Base-by-base conservation (phyloP, 92 coral and sea anemone genomes). In the Plumapathes pennacea region DNA sequence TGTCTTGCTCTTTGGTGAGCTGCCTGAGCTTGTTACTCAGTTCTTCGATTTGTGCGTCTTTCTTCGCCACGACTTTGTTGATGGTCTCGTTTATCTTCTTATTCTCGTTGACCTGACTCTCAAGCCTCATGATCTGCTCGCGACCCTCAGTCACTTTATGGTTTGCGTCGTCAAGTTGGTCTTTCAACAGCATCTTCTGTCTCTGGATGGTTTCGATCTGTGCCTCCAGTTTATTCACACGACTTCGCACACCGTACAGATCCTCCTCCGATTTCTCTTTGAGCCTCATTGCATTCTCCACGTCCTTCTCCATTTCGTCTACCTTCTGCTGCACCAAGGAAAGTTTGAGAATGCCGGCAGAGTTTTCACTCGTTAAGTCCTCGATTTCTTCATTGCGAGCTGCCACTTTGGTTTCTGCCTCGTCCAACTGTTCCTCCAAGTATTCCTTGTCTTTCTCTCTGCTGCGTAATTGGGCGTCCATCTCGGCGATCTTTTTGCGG, bases 381-480 rank as follows among this genome's bases (percentile, higher is more conserved):
- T 91, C 96, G 29, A 91, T 83, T 46, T 91, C 80, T 25, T 64
- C 67, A 27, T 66, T 79, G 25, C 81, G 82, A 14, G 22, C 28
- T 0, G 78, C 66, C 1, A 88, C 75, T 45, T 70, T 71, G 29
- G 58, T 70, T 46, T 88, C 94, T 23, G 82, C 78, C 13, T 81
- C 90, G 50, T 92, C 98, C 23, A 92, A 69, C 24, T 92, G 89
- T 24, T 72, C 80, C 46, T 92, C 96, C 7, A 92, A 53, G 51
- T 92, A 90, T 48, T 92, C 90, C 50, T 89, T 84, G 40, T 89
- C 78, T 72, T 86, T 92, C 55, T 53, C 73, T 33, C 83, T 48
- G 41, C 77, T 69, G 26, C 53, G 38, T 30, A 61, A 61, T 21
- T 82, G 82, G 38, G 96, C 90, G 60, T 92, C 98, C 15, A 81